A percentile compares a stretch with the other conserved stretches of the same genome.
Evolutionary conservation across 92 coral and sea anemone genomes (phyloP).

Genomic region (Zoanthus solanderi): DNA sequence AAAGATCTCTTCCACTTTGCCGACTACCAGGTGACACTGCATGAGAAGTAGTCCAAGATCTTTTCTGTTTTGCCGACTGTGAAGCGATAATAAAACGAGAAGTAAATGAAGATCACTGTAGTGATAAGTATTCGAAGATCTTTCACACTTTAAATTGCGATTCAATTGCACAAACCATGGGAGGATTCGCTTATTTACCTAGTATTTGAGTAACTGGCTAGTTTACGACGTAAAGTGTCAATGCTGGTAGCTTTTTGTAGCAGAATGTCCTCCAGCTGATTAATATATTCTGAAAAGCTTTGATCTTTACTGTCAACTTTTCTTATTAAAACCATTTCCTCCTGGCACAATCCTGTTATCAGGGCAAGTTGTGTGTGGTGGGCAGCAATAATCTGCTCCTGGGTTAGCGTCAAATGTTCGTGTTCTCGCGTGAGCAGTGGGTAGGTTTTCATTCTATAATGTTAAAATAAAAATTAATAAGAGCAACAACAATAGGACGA

Average conservation of each 20-base stretch:
- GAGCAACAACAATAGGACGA: neutral
- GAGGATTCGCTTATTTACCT: neutral
- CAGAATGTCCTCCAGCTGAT: conserved; percentile 80
- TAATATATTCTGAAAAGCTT: conserved; percentile 74
- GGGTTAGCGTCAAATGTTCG: conserved; percentile 47
- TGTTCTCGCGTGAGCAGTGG: conserved; percentile 1
- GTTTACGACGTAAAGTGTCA: conserved; percentile 61
- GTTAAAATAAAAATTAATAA: neutral
- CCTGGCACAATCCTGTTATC: conserved; percentile 83
- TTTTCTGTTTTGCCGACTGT: too few relatives aligned
- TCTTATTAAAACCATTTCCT: conserved; percentile 85
- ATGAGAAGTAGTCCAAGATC: too few relatives aligned
- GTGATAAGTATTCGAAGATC: too few relatives aligned
- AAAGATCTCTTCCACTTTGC: too few relatives aligned
- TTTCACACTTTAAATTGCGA: too few relatives aligned
- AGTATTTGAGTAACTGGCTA: conserved; percentile 53
- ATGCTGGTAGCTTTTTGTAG: conserved; percentile 75
- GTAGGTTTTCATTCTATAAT: conserved; percentile 11
- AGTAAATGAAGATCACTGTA: too few relatives aligned
- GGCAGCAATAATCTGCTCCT: conserved; percentile 84
- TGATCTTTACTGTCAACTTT: conserved; percentile 70
- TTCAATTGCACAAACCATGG: too few relatives aligned
- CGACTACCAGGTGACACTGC: too few relatives aligned
- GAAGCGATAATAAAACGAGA: too few relatives aligned
- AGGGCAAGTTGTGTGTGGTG: conserved; percentile 88